These are phyloP conservation scores for Gasterosteus nipponicus DNA, from an alignment of 2,113 vertebrate genomes.

Conservation along the genomic window DNA sequence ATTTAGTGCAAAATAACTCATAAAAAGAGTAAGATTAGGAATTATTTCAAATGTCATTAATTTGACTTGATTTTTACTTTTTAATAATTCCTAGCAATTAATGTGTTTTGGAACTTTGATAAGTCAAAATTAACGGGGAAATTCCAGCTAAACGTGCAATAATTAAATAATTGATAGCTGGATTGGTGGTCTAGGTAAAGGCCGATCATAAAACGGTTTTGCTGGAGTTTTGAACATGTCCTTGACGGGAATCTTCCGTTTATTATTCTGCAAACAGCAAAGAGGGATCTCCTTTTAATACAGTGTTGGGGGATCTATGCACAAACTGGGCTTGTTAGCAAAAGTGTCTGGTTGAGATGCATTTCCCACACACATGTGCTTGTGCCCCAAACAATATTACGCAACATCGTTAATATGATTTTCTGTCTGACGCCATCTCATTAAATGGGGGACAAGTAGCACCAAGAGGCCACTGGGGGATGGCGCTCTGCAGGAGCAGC, in stretches of 20 bases:
- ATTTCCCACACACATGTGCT: neutral
- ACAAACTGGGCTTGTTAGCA: neutral
- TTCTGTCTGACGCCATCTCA: neutral
- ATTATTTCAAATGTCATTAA: constrained; percentile 14
- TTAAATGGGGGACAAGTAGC: neutral
- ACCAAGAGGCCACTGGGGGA: neutral
- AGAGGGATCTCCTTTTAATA: neutral
- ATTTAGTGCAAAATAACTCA: constrained; percentile 39
- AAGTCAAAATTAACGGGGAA: neutral
- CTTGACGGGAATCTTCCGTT: too few relatives aligned
- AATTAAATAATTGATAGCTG: neutral
- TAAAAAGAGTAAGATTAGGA: constrained; percentile 28
- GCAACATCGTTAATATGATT: neutral
- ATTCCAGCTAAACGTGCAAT: neutral
- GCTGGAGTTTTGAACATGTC: neutral
- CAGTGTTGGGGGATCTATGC: neutral
- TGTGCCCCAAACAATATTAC: neutral
- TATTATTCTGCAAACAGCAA: too few relatives aligned
- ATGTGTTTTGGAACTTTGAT: too few relatives aligned
- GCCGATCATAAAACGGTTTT: neutral
- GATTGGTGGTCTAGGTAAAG: neutral
- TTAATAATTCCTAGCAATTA: too few relatives aligned
- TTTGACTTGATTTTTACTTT: neutral
- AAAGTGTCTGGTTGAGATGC: neutral
- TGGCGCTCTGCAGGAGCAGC: neutral